Evolutionary conservation across 2,113 vertebrate genomes (phyloP).

Genomic region (Ceratotherium simum): DNA sequence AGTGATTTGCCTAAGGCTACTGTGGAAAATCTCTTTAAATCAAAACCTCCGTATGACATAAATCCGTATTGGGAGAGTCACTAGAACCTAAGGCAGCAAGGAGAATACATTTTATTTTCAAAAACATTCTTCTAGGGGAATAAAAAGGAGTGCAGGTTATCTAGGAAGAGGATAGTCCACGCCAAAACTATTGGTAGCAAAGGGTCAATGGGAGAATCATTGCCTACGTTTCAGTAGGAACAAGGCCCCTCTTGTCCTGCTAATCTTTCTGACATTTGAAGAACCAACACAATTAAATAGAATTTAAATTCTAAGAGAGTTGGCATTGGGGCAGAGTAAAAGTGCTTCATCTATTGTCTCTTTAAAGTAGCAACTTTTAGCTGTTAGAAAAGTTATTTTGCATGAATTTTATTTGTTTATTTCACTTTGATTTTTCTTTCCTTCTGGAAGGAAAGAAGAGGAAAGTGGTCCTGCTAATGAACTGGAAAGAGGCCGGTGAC

Average conservation of each 20-base stretch:
- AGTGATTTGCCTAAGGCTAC: constrained; percentile 18
- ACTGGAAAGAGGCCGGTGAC: neutral
- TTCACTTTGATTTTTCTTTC: neutral
- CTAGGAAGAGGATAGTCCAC: neutral
- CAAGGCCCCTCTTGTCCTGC: neutral
- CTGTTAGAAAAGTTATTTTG: neutral
- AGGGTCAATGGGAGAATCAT: neutral
- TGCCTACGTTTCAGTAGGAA: neutral
- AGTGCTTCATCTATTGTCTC: neutral
- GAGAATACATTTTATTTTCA: constrained; percentile 48
- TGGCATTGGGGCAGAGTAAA: neutral
- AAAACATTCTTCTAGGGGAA: neutral
- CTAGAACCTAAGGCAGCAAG: neutral
- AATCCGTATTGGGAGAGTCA: neutral
- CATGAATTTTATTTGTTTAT: neutral
- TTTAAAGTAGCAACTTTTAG: neutral
- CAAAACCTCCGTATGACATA: constrained; percentile 14
- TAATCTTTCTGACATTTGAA: neutral
- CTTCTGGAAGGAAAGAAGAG: neutral
- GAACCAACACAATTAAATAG: neutral
- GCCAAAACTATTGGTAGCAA: neutral
- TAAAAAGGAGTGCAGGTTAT: neutral
- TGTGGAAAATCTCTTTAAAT: constrained; percentile 18
- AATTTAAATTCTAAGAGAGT: neutral
- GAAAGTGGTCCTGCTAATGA: neutral